Percentiles rank a stretch among this genome's conserved stretches.
phyloP scores from a whole-genome alignment of 2,888 invertebrate genomes.

The Lycaena phlaeas region DNA sequence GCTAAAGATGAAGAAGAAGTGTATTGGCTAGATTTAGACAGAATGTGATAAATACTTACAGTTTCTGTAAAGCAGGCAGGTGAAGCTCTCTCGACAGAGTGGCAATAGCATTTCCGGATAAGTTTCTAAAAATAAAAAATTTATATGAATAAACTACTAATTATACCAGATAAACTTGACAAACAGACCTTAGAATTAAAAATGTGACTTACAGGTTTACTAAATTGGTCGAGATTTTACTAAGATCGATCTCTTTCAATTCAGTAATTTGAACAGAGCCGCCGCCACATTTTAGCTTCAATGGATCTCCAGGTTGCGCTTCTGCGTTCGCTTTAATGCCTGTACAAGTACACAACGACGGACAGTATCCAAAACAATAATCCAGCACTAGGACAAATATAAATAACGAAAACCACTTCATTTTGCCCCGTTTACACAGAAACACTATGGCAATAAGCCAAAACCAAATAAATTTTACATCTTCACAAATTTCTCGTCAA shows the following conservation, averaged over 20 bases:
- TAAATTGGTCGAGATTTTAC: slow-evolving; percentile 73
- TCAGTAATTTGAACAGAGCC: slow-evolving; percentile 72
- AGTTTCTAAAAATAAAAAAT: slow-evolving; percentile 67
- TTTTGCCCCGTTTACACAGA: slow-evolving; percentile 46
- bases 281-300: slow-evolving; percentile 77
- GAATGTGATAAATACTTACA: slow-evolving; percentile 79
- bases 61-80: slow-evolving; percentile 77
- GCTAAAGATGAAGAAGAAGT: too few relatives aligned
- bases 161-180: background rate
- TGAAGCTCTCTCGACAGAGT: slow-evolving; percentile 75
- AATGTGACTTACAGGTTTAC: slow-evolving; percentile 75
- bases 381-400: slow-evolving; percentile 35
- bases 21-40: too few relatives aligned
- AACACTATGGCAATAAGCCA: slow-evolving; percentile 65
- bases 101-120: slow-evolving; percentile 76
- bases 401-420: slow-evolving; percentile 43
- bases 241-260: slow-evolving; percentile 75
- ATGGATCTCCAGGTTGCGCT: slow-evolving; percentile 69
- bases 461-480: slow-evolving; percentile 61
- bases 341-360: slow-evolving; percentile 69
- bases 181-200: too few relatives aligned
- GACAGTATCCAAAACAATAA: slow-evolving; percentile 43
- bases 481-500: slow-evolving; percentile 50
- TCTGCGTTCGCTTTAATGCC: slow-evolving; percentile 72
- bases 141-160: background rate